These are phyloP conservation scores for Cossypha dichroa DNA, from an alignment of 2,797 vertebrate genomes.

Conservation along the genomic window DNA sequence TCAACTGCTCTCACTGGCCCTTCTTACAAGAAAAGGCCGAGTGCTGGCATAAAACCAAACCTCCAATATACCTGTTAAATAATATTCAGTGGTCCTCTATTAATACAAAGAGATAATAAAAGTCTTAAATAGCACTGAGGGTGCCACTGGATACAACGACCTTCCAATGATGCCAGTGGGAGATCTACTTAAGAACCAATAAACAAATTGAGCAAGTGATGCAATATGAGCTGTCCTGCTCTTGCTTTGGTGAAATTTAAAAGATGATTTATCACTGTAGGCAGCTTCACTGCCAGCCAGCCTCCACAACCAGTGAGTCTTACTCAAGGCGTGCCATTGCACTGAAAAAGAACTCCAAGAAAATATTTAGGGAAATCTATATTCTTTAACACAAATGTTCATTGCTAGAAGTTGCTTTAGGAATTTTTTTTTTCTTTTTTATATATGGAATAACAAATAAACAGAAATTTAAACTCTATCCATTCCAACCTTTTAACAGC, in stretches of 20 bases:
- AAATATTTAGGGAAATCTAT: neutral
- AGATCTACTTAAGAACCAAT: neutral
- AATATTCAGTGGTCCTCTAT: neutral
- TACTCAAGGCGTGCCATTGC: accelerated
- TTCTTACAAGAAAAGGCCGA: neutral
- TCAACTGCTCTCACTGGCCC: neutral
- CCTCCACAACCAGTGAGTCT: neutral
- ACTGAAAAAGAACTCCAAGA: neutral
- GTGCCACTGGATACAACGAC: neutral
- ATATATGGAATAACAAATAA: neutral
- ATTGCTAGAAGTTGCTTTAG: neutral
- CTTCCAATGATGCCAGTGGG: neutral
- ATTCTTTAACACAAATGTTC: accelerated
- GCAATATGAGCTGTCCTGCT: neutral
- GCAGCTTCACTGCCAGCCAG: neutral
- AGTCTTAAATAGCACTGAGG: neutral
- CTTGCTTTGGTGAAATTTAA: neutral
- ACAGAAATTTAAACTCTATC: neutral
- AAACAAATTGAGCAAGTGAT: neutral
- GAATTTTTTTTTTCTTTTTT: too few relatives aligned
- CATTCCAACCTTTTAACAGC: neutral
- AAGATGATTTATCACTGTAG: neutral
- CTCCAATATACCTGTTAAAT: neutral
- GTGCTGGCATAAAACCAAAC: neutral
- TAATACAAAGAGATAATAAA: neutral